A percentile compares a stretch with the other conserved stretches of the same genome.
Conservation (phyloP, 2,113 vertebrate genomes). For the Crotalus tigris region DNA sequence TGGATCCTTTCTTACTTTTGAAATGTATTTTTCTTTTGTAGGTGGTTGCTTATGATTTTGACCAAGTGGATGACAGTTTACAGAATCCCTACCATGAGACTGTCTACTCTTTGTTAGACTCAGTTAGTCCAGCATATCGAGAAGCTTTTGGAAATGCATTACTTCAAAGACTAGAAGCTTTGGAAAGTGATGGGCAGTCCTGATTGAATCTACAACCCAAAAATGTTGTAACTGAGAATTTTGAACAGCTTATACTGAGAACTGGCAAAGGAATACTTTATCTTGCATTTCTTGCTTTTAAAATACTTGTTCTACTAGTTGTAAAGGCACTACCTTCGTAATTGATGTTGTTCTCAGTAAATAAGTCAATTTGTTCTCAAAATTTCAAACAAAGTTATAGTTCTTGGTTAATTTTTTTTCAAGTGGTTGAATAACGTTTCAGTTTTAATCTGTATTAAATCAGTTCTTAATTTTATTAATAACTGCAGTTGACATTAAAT, state of each 20-base stretch:
- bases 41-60: constrained; percentile 91
- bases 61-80: constrained; percentile 83
- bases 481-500: neutral
- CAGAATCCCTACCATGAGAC: constrained; percentile 91
- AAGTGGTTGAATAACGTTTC: constrained; percentile 10
- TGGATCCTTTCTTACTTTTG: neutral
- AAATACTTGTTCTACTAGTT: constrained; percentile 35
- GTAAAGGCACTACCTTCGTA: constrained; percentile 19
- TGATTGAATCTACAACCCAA: constrained; percentile 53
- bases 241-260: constrained; percentile 16
- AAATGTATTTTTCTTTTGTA: constrained; percentile 55
- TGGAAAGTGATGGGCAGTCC: constrained; percentile 83
- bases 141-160: constrained; percentile 95
- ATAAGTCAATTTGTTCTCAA: constrained; percentile 18
- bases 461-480: constrained; percentile 35
- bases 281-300: constrained; percentile 46
- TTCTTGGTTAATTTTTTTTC: neutral
- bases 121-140: constrained; percentile 92
- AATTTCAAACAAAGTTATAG: neutral
- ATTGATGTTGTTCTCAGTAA: constrained; percentile 41
- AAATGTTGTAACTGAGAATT: constrained; percentile 34
- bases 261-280: constrained; percentile 2
- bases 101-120: constrained; percentile 93
- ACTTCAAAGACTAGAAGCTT: constrained; percentile 88
- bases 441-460: constrained; percentile 30